These are phyloP conservation scores for Phaethon lepturus DNA, from an alignment of 2,113 vertebrate species.

Conservation along the genomic window DNA sequence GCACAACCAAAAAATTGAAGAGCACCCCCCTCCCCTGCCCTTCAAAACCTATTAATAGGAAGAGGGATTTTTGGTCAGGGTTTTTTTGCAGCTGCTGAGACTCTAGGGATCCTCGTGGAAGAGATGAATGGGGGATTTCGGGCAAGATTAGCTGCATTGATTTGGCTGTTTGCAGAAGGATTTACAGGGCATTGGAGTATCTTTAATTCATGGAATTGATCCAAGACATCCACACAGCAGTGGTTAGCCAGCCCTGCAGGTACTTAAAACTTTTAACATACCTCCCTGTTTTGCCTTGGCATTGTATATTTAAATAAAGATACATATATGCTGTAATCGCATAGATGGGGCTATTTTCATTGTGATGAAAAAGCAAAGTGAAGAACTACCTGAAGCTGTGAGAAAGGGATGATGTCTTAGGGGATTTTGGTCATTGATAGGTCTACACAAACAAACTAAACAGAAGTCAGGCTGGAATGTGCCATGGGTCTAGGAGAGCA, in stretches of 20 bases:
- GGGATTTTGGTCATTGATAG: no score
- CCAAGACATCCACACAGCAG: not conserved
- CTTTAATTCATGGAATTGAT: not conserved
- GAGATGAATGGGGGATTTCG: not conserved
- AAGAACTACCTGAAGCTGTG: not conserved
- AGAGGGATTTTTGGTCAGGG: not conserved
- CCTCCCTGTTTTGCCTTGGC: not conserved
- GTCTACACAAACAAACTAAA: not conserved
- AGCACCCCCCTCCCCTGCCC: not conserved
- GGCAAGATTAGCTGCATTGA: not conserved
- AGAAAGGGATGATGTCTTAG: not conserved
- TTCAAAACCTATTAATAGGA: not conserved
- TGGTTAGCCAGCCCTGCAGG: not conserved
- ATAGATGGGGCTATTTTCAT: not conserved
- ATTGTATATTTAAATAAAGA: not conserved
- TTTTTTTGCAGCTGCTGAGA: not conserved
- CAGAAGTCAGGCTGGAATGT: not conserved
- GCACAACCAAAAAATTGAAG: not conserved
- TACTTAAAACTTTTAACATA: not conserved
- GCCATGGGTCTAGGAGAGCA: not conserved
- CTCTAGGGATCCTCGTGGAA: not conserved
- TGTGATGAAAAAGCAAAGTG: not conserved
- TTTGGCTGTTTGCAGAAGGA: not conserved
- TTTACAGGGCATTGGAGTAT: not conserved
- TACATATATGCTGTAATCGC: not conserved